Conservation (phyloP, 1,140 invertebrate genomes). For the Micrasema minimum region DNA sequence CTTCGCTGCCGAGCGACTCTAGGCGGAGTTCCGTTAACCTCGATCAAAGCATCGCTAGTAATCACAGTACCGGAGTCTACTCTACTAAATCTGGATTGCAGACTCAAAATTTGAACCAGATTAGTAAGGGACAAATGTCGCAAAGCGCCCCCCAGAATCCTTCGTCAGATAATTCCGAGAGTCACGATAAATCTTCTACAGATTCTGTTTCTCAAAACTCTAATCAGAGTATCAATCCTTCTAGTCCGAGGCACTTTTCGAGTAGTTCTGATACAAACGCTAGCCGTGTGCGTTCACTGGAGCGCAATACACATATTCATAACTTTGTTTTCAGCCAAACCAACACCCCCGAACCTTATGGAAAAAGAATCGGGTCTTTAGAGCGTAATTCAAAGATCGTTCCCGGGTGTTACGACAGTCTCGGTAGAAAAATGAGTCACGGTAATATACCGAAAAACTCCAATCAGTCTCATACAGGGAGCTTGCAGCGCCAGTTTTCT, state of each 20-base stretch:
- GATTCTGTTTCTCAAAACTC: slow-evolving; percentile 52
- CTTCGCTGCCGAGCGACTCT: slow-evolving; percentile 51
- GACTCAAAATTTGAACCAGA: slow-evolving; percentile 15
- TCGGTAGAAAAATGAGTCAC: slow-evolving; percentile 56
- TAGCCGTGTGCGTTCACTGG: slow-evolving; percentile 61
- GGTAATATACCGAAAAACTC: slow-evolving; percentile 58
- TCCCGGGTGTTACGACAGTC: slow-evolving; percentile 55
- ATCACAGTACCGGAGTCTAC: slow-evolving; percentile 46
- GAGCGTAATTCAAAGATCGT: slow-evolving; percentile 65
- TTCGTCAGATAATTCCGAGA: slow-evolving; percentile 29
- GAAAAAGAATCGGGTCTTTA: slow-evolving; percentile 63
- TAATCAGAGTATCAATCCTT: slow-evolving; percentile 47
- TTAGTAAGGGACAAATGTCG: neutral
- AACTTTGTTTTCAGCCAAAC: slow-evolving; percentile 44
- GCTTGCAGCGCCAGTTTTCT: slow-evolving; percentile 61
- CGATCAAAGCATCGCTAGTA: slow-evolving; percentile 51
- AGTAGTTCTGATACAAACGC: slow-evolving; percentile 56
- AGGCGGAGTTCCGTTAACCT: slow-evolving; percentile 50
- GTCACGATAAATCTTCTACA: slow-evolving; percentile 42
- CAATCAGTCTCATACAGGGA: slow-evolving; percentile 58
- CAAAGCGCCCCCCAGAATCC: slow-evolving; percentile 14
- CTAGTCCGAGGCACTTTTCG: slow-evolving; percentile 47
- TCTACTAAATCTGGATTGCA: slow-evolving; percentile 35
- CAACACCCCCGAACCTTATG: slow-evolving; percentile 47
- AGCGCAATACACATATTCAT: slow-evolving; percentile 57